Conservation (phyloP, 2,888 invertebrate genomes). For the Pterobdella sp. region DNA sequence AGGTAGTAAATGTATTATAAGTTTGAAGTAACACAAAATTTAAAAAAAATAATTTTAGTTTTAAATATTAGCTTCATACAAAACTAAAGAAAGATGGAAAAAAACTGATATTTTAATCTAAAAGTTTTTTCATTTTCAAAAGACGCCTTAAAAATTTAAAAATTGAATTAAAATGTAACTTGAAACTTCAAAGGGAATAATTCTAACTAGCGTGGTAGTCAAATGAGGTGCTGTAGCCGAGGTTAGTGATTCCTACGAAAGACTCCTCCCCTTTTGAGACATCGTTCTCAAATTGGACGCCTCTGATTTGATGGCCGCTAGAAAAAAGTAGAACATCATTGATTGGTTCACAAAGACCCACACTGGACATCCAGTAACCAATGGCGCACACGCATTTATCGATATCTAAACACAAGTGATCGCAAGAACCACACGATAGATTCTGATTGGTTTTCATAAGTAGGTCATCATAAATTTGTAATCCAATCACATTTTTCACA, state of each 20-base stretch:
- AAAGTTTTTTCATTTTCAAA: not conserved
- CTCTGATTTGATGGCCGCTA: slow-evolving; percentile 59
- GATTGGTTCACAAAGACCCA: not conserved
- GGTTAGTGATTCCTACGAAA: slow-evolving; percentile 41
- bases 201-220: slow-evolving; percentile 61
- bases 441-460: not conserved
- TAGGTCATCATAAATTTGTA: slow-evolving; percentile 5
- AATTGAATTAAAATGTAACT: not conserved
- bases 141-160: not conserved
- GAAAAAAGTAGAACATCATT: slow-evolving; percentile 36
- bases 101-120: not conserved
- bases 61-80: not conserved
- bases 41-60: not conserved
- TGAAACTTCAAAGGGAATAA: not conserved
- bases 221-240: slow-evolving; percentile 67
- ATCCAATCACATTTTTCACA: not conserved
- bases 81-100: not conserved
- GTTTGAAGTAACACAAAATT: not conserved
- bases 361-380: slow-evolving; percentile 54
- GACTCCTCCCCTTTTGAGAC: slow-evolving; percentile 54
- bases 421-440: slow-evolving; percentile 59
- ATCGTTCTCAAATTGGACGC: slow-evolving; percentile 67
- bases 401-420: slow-evolving; percentile 67
- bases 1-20: not conserved
- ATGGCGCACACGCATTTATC: slow-evolving; percentile 77